Percentiles rank a stretch among this genome's conserved stretches.
Conservation (phyloP, 1,140 invertebrate genomes). For the Amphibalanus amphitrite region DNA sequence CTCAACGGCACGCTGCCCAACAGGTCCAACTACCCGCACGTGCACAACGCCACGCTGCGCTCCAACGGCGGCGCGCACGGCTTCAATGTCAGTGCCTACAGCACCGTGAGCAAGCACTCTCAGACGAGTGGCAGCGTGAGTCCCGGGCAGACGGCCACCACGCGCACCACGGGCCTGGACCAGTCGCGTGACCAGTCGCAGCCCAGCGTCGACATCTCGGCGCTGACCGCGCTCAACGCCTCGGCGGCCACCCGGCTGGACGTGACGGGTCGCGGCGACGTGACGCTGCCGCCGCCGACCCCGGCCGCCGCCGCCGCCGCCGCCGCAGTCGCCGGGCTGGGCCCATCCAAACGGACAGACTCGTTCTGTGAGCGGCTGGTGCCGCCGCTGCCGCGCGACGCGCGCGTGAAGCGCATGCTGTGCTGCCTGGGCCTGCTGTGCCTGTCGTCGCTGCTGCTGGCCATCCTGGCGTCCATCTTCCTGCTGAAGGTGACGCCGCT, state of each 20-base stretch:
- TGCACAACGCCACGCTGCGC: not conserved
- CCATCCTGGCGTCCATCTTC: conserved; percentile 64
- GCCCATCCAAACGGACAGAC: conserved; percentile 13
- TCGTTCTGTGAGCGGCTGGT: conserved; percentile 9
- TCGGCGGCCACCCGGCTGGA: conserved; percentile 6
- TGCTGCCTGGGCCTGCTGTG: conserved; percentile 68
- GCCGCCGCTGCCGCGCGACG: conserved; percentile 8
- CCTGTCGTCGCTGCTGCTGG: conserved; percentile 59
- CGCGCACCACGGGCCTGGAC: conserved; percentile 18
- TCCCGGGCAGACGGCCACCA: conserved; percentile 14
- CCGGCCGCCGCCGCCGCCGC: conserved; percentile 15
- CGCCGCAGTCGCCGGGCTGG: too few relatives aligned
- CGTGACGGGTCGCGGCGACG: conserved; percentile 9
- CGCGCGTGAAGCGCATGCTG: conserved; percentile 46
- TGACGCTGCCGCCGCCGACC: conserved; percentile 3
- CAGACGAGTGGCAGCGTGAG: conserved; percentile 10
- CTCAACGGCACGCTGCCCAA: not conserved
- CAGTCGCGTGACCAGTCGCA: conserved; percentile 18
- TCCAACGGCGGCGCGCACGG: not conserved
- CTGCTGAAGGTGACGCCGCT: conserved; percentile 65
- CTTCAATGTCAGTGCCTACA: too few relatives aligned
- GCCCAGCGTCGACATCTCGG: conserved; percentile 18
- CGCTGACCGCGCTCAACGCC: conserved; percentile 15
- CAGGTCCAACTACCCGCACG: not conserved
- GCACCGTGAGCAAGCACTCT: too few relatives aligned